phyloP scores from a whole-genome alignment of 1,140 invertebrate genomes.

The Temnothorax longispinosus region DNA sequence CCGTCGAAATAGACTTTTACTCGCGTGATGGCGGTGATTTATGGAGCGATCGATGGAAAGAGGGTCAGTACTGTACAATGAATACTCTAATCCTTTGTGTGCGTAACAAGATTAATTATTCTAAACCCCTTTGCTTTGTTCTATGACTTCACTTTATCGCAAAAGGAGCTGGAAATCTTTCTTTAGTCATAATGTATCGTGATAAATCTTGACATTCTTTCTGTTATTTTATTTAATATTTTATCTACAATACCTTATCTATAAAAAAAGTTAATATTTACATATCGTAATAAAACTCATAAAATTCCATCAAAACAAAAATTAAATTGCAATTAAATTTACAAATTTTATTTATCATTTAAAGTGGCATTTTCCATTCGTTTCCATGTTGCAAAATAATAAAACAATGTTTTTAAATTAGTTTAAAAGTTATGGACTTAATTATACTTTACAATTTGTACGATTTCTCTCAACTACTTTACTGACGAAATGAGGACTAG shows the following conservation, averaged over 20 bases:
- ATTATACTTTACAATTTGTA: neutral
- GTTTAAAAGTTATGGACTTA: neutral
- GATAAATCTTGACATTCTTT: neutral
- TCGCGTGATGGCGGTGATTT: slow-evolving; percentile 37
- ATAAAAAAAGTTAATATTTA: neutral
- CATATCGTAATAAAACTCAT: neutral
- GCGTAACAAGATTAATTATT: slow-evolving; percentile 28
- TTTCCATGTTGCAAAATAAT: neutral
- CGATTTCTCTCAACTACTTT: neutral
- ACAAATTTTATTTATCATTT: neutral
- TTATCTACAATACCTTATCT: neutral
- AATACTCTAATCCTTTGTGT: slow-evolving; percentile 21
- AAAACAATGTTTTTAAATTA: neutral
- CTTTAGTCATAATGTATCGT: neutral
- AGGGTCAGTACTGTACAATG: slow-evolving; percentile 11
- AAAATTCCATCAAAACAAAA: neutral
- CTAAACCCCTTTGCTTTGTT: slow-evolving; percentile 8
- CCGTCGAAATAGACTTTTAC: slow-evolving; percentile 4
- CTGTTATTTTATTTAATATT: neutral
- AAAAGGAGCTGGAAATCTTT: neutral
- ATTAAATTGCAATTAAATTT: neutral
- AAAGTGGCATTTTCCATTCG: neutral
- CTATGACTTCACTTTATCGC: neutral
- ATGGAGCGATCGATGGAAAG: slow-evolving; percentile 17
- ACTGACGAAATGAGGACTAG: neutral